Percentiles rank a stretch among this genome's conserved stretches.
Conservation (phyloP, 1,140 invertebrate species). For the Paraescarpia echinospica region DNA sequence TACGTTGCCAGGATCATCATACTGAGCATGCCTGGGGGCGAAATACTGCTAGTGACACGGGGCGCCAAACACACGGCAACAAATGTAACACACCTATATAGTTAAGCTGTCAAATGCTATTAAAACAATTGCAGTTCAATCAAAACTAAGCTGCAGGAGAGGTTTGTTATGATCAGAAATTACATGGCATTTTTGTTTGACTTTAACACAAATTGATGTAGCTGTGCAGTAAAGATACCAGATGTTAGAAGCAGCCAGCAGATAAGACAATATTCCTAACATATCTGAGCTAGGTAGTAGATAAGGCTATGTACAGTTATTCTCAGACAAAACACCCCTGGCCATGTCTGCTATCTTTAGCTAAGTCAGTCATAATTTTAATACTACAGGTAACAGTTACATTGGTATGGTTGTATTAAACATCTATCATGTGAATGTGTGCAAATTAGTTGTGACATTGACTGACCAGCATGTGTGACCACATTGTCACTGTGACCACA, state of each 20-base stretch:
- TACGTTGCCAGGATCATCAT: slow-evolving; percentile 41
- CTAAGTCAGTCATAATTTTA: not conserved
- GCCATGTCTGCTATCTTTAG: not conserved
- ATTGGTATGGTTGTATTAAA: not conserved
- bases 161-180: too few relatives aligned
- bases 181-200: too few relatives aligned
- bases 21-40: slow-evolving; percentile 40
- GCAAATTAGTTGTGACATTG: too few relatives aligned
- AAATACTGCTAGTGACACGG: not conserved
- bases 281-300: not conserved
- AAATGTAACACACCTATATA: not conserved
- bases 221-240: not conserved
- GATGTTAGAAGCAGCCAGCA: not conserved
- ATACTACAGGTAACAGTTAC: too few relatives aligned
- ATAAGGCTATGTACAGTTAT: not conserved
- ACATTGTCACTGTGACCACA: too few relatives aligned
- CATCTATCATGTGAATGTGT: not conserved
- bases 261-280: not conserved
- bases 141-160: not conserved
- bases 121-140: not conserved
- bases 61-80: not conserved
- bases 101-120: not conserved
- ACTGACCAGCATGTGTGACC: too few relatives aligned
- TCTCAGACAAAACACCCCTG: not conserved
- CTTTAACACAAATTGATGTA: not conserved